A percentile compares a stretch with the other conserved stretches of the same genome.
Conservation (phyloP, 2,888 invertebrate genomes). For the Orthosia gothica region DNA sequence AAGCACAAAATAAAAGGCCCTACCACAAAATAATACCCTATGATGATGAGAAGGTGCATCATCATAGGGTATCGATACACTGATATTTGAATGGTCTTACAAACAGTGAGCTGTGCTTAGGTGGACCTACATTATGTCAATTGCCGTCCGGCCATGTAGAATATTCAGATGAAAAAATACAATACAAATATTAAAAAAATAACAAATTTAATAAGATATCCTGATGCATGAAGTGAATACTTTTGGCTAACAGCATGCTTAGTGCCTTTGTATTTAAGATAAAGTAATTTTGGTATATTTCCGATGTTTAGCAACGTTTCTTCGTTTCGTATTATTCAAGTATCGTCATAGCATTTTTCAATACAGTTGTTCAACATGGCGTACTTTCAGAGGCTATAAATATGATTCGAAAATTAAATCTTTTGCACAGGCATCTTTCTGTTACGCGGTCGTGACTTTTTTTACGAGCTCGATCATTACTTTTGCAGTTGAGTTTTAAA, state of each 20-base stretch:
- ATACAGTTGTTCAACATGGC: no score
- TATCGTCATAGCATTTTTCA: neutral
- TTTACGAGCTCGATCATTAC: no score
- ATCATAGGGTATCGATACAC: neutral
- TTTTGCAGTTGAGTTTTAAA: no score
- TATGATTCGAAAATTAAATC: no score
- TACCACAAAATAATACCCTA: no score
- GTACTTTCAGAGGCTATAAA: no score
- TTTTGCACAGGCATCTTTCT: no score
- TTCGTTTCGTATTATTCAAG: neutral
- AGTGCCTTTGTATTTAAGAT: neutral
- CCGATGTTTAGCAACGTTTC: neutral
- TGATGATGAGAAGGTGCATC: neutral
- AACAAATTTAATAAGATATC: neutral
- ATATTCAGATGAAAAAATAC: neutral
- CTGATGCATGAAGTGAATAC: neutral
- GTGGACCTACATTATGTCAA: neutral
- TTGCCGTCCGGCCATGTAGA: neutral
- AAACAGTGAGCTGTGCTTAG: neutral
- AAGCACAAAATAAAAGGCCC: neutral
- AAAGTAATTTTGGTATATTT: neutral
- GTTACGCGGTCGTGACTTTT: no score
- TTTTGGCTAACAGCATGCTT: neutral
- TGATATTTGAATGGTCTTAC: conserved; percentile 10
- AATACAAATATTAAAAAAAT: no score